Percentiles rank a stretch among this genome's conserved stretches.
Evolutionary conservation across 1,140 invertebrate genomes (phyloP).

Genomic region (Aphelinus certus): DNA sequence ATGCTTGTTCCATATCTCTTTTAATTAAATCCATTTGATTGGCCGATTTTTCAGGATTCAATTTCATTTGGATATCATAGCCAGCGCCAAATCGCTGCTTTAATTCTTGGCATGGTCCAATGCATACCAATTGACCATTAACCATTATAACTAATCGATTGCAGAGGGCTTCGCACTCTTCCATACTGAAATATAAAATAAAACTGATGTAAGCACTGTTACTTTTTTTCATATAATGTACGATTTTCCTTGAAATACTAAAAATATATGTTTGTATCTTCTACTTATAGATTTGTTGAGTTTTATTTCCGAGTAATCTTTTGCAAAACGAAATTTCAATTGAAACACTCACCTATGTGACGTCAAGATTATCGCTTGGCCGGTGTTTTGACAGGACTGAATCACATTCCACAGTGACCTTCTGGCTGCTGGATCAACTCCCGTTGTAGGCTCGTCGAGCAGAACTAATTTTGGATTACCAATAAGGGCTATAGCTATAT

Average conservation of each 20-base stretch:
- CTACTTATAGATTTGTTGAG: too few relatives aligned
- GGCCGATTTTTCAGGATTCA: conserved; percentile 49
- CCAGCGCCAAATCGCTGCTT: conserved; percentile 70
- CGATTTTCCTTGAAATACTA: too few relatives aligned
- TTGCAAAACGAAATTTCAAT: background rate
- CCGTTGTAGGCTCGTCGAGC: conserved; percentile 79
- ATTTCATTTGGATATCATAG: conserved; percentile 65
- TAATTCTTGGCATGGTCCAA: conserved; percentile 76
- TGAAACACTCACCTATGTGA: conserved; percentile 73
- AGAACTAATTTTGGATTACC: conserved; percentile 80
- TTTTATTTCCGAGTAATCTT: background rate
- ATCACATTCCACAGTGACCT: conserved; percentile 82
- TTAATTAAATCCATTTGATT: conserved; percentile 53
- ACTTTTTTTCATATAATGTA: too few relatives aligned
- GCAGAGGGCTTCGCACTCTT: conserved; percentile 91
- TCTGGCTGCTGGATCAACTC: conserved; percentile 86
- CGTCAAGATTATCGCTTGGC: conserved; percentile 80
- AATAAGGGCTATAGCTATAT: conserved; percentile 89
- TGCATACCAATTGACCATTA: conserved; percentile 79
- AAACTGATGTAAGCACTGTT: too few relatives aligned
- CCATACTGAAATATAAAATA: conserved; percentile 73
- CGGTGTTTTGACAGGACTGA: conserved; percentile 68
- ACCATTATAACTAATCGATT: conserved; percentile 89
- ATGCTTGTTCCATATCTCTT: conserved; percentile 48
- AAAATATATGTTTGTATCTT: too few relatives aligned